Base-by-base conservation (phyloP, 2,113 vertebrate species). In the Serinus canaria region DNA sequence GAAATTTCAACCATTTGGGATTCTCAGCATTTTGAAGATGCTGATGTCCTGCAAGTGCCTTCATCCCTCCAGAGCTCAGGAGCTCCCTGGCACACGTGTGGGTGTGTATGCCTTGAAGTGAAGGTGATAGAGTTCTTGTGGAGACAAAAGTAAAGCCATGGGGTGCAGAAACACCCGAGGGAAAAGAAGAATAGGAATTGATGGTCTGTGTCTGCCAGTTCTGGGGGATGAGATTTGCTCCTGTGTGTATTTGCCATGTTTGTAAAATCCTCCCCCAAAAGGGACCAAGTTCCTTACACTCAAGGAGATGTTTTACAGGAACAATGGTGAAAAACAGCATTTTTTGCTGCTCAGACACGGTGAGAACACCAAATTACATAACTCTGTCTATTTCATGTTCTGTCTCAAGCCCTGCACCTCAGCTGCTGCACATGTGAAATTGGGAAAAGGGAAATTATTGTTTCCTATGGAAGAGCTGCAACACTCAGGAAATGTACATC, bases 51-150 rank as follows among this genome's bases (percentile, higher is more conserved):
- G 35, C 14, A 58, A 25, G 28, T 2, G 9, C 13, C 27, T 68
- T 83, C 18, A 30, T 10, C n/a, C 16, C 13, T 18, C 4, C 18
- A 27, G 59, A 55, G 15, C 12, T 64, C 58, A 90, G 55, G 64
- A 47, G 15, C 28, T 41, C 25, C 21, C 3, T n/a, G 28, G 11
- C 21, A 28, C 4, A 7, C 0, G 0, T 33, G 3, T 43, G 21
- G 39, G 8, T 60, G 53, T 22, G 4, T 56, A 4, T 60, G 46
- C 6, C 19, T 17, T 53, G 5, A 75, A 79, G 83, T 22, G 3
- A 59, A 47, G 22, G 1, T 6, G 17, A 3, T 8, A 15, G 28
- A 33, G 8, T 25, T 77, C 39, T 49, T 33, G 1, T 9, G 6
- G 25, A 18, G n/a, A 33, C 15, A 44, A 43, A 50, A n/a, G 2